Evolutionary conservation across 2,888 invertebrate genomes (phyloP), one percentile per base, ranked within the genome.

Genomic region (Drepanosiphum platanoidis): DNA sequence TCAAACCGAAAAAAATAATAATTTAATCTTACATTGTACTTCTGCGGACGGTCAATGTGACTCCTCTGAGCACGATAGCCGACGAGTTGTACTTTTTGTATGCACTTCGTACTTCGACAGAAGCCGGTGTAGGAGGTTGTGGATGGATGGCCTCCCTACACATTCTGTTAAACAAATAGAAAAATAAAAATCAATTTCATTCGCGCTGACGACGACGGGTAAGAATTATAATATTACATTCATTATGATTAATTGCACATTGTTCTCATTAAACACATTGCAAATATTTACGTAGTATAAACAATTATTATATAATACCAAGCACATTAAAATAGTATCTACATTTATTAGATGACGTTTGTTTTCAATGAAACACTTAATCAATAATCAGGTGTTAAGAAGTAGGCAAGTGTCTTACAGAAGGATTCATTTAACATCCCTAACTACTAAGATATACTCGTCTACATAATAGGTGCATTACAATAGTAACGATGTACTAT

Each of bases 21-120:
- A 7, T 27, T 61, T 74, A 18, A 3, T n/a, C 64, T 18, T 74
- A 83, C 83, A 83, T 83, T 13, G 83, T 83, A 74, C 75, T 83
- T 27, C 83, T 42, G 58, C 83, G 83, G 27, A 83, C 83, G 88
- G 92, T 92, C 88, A 90, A 90, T 87, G 90, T 90, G 30, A 86
- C 79, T 46, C 87, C 87, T 77, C 84, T 58, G 0, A 87, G 81
- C 11, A 87, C 86, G 13, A 87, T 82, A 52, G 86, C 79, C 34
- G 86, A 86, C 18, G 86, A 58, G 13, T 52, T 74, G 32, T 87
- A 87, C 52, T 83, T 87, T 79, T 87, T 87, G 83, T 83, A 87
- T 13, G 87, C 87, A 70, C 77, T 80, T 61, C 87, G 82, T 52
- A 87, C 86, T 74, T 79, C 82, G 13, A 87, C 83, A 15, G 87